Evolutionary conservation across 2,113 vertebrate species (phyloP).

Genomic region (Tenrec ecaudatus): DNA sequence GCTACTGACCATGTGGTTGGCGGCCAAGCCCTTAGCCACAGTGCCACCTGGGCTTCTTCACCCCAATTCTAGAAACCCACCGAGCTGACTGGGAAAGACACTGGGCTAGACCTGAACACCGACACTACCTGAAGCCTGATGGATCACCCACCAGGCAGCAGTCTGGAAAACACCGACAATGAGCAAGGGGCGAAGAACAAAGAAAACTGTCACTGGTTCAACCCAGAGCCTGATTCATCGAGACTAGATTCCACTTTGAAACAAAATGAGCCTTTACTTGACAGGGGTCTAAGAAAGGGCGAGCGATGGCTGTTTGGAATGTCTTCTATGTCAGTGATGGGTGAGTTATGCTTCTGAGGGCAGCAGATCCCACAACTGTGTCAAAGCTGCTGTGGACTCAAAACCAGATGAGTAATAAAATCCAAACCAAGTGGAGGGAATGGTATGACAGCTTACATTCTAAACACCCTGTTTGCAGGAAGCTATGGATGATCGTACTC

Average conservation of each 20-base stretch:
- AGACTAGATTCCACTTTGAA: not conserved
- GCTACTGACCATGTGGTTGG: not conserved
- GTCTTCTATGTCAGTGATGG: not conserved
- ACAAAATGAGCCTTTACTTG: conserved; percentile 21
- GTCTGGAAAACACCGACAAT: not conserved
- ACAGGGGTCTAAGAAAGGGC: not conserved
- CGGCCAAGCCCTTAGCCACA: not conserved
- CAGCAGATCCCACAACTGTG: conserved; percentile 44
- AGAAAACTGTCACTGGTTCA: not conserved
- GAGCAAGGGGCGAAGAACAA: not conserved
- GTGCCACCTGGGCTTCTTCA: not conserved
- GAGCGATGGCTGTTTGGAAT: conserved; percentile 31
- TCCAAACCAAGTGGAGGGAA: no score
- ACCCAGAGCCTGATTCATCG: not conserved
- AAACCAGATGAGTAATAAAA: no score
- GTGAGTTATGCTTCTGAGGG: not conserved
- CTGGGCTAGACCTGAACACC: no score
- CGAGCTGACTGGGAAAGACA: no score
- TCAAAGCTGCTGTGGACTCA: not conserved
- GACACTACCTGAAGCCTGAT: no score
- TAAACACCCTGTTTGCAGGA: no score
- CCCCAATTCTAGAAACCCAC: not conserved
- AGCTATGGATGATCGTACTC: no score
- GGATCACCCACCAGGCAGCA: not conserved
- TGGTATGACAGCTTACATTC: no score